Base-by-base conservation (phyloP, 53 echinoderm and acorn worm species). In the Apostichopus leukothele region DNA sequence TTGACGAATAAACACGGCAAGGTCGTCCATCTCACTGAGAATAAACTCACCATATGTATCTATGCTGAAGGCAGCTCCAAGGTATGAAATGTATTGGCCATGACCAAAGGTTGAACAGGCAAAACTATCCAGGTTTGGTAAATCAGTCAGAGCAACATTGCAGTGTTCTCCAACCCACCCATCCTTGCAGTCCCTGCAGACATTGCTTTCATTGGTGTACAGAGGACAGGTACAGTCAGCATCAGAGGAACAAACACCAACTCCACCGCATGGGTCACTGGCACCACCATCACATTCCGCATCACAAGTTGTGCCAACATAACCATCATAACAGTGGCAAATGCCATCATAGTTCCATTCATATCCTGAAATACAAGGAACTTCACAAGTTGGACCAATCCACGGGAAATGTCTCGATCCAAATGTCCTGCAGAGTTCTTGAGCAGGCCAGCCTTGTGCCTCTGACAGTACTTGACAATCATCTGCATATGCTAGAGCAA, bases 81-180 rank as follows among this genome's bases (percentile, higher is more conserved):
- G 94, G 91, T 89, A 96, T 80, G 92, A 94, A 21, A 94, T 51
- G 52, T 90, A 94, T 27, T 93, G 94, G 50, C 94, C 94, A 79
- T 93, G 93, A 55, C 93, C 94, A 74, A 90, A 93, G 76, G 94
- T 76, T 20, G 92, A 89, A 86, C 92, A 94, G 5, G 91, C 91
- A 73, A 91, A 89, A 78, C 53, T 89, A n/a, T 53, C 53, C 6
- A 89, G 79, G 26, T 87, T 60, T 51, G 22, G 84, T 79, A 55
- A 54, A 14, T 91, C 75, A 26, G 83, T 53, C 61, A 50, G 74
- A 67, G 89, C 76, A 27, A 90, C 52, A 12, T 90, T 90, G 73
- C 96, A 96, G 87, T 94, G 93, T 7, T 23, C 8, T 7, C 96
- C 96, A 51, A 85, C 86, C 94, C 94, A 96, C 4, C 91, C 93